Conservation (phyloP, 2,797 vertebrate genomes). For the Galaxias olidus region DNA sequence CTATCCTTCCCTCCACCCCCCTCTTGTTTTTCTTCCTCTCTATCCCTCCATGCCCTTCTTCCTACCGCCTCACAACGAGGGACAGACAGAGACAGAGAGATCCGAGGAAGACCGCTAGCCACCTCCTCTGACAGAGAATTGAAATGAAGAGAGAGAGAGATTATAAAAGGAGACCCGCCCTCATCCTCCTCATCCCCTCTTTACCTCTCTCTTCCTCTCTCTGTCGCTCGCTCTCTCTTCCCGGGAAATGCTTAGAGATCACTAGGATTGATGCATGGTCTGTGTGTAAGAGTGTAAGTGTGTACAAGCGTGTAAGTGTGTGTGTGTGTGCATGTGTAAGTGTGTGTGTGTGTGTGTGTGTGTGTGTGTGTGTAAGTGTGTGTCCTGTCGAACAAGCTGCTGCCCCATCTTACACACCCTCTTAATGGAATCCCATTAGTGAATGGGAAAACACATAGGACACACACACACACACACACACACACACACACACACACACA, state of each 20-base stretch:
- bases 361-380: constrained; percentile 8
- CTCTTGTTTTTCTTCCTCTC: no score
- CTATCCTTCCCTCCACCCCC: not conserved
- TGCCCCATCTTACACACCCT: not conserved
- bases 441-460: not conserved
- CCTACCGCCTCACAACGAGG: not conserved
- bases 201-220: no score
- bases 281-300: no score
- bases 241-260: no score
- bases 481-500: constrained; percentile 5
- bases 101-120: not conserved
- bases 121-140: not conserved
- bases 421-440: constrained; percentile 12
- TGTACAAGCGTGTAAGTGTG: not conserved
- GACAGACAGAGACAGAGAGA: not conserved
- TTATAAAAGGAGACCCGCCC: not conserved
- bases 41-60: no score
- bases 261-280: no score
- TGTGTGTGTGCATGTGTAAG: not conserved
- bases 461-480: constrained; percentile 1
- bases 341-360: constrained; percentile 7
- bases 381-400: no score
- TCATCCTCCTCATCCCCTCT: no score
- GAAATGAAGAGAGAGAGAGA: not conserved
- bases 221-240: no score